Percentiles rank a stretch among this genome's conserved stretches.
phyloP scores from a whole-genome alignment of 2,888 invertebrate genomes.

The Volucella inflata region DNA sequence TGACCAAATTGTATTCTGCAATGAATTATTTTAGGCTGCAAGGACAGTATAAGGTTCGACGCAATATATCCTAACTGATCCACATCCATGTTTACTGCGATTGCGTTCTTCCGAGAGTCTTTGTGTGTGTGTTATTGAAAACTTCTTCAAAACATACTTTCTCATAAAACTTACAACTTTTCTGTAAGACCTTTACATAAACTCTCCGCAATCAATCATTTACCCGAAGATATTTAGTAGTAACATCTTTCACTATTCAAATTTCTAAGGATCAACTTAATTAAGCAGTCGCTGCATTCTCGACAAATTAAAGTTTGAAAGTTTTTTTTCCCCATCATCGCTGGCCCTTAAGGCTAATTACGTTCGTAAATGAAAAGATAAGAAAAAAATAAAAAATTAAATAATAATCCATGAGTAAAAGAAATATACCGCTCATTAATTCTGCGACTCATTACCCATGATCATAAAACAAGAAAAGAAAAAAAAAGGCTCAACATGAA shows the following conservation, averaged over 20 bases:
- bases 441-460: slow-evolving; percentile 39
- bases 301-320: background rate
- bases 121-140: no score
- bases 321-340: background rate
- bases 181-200: no score
- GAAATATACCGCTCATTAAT: slow-evolving; percentile 34
- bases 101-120: no score
- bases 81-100: no score
- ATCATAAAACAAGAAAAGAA: slow-evolving; percentile 24
- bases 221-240: slow-evolving; percentile 5
- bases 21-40: no score
- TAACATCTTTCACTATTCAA: slow-evolving; percentile 16
- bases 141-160: no score
- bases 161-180: no score
- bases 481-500: slow-evolving; percentile 3
- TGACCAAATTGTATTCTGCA: no score
- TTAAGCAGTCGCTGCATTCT: slow-evolving; percentile 29
- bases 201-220: slow-evolving; percentile 35
- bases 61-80: no score
- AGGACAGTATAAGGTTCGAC: no score
- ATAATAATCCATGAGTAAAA: slow-evolving; percentile 7
- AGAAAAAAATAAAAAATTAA: slow-evolving; percentile 13
- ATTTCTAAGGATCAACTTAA: slow-evolving; percentile 30
- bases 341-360: slow-evolving; percentile 21
- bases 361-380: background rate